These are phyloP conservation scores for Penaeus vannamei DNA, from an alignment of 1,140 invertebrate species.

Conservation along the genomic window DNA sequence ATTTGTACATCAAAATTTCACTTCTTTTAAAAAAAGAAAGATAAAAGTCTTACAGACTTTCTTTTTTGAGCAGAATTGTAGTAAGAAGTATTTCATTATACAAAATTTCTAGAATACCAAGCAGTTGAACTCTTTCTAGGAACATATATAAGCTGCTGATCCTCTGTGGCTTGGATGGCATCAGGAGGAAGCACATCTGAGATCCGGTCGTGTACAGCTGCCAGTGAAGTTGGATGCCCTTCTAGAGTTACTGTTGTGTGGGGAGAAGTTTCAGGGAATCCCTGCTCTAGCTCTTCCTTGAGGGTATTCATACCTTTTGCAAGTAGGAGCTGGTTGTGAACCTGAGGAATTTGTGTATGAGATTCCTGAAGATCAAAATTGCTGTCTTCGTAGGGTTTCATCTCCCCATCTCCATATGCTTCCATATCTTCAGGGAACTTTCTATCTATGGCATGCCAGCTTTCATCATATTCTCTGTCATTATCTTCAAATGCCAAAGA, in stretches of 20 bases:
- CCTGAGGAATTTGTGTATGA: constrained; percentile 23
- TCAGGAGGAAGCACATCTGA: constrained; percentile 18
- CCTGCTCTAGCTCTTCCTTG: too few relatives aligned
- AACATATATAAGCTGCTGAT: neutral
- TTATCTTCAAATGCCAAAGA: too few relatives aligned
- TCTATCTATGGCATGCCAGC: too few relatives aligned
- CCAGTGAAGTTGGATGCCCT: neutral
- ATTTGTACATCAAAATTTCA: too few relatives aligned
- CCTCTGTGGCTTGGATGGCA: neutral
- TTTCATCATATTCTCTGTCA: too few relatives aligned
- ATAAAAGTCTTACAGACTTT: neutral
- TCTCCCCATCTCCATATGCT: too few relatives aligned
- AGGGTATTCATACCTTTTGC: too few relatives aligned
- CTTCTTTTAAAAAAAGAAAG: too few relatives aligned
- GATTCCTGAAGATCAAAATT: constrained; percentile 23
- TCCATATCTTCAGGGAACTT: too few relatives aligned
- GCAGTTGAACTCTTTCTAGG: constrained; percentile 12
- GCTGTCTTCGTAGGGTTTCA: neutral
- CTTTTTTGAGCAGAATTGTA: constrained; percentile 28
- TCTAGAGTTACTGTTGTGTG: neutral
- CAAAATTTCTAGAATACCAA: constrained; percentile 29
- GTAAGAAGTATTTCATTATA: neutral
- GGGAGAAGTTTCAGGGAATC: neutral
- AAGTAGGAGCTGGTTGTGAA: too few relatives aligned
- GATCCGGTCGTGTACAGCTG: constrained; percentile 11